Conservation (phyloP, 2,797 vertebrate species). For the Semotilus atromaculatus region DNA sequence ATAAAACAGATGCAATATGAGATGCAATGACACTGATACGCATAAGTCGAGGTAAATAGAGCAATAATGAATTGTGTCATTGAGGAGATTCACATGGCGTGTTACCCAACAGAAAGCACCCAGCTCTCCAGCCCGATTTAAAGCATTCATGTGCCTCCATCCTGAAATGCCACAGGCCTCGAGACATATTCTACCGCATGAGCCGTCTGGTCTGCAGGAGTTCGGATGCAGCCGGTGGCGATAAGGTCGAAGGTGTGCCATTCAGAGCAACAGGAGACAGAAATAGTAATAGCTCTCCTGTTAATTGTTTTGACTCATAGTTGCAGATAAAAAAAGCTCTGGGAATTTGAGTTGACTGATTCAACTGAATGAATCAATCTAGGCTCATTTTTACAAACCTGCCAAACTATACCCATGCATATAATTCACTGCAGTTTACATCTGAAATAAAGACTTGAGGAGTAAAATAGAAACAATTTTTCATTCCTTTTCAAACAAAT, state of each 20-base stretch:
- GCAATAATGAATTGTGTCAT: neutral
- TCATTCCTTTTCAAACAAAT: neutral
- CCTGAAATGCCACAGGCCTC: constrained; percentile 13
- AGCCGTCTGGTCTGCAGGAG: constrained; percentile 30
- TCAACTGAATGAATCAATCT: constrained; percentile 33
- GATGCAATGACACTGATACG: neutral
- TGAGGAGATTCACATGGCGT: neutral
- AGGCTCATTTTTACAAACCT: neutral
- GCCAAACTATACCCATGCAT: neutral
- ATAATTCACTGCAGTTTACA: neutral
- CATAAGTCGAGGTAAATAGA: neutral
- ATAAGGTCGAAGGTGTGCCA: constrained; percentile 32
- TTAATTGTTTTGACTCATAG: constrained; percentile 22
- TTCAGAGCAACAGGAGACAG: constrained; percentile 28
- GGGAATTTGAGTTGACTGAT: constrained; percentile 1
- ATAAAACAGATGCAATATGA: neutral
- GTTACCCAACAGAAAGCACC: neutral
- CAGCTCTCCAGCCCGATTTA: neutral
- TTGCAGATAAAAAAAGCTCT: constrained; percentile 25
- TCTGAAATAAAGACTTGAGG: neutral
- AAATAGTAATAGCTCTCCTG: constrained; percentile 10
- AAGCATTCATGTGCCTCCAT: neutral
- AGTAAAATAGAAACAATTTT: neutral
- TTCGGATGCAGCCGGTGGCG: neutral
- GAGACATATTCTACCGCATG: neutral